Base-by-base conservation (phyloP, 1,140 invertebrate genomes). In the Megalopta genalis region DNA sequence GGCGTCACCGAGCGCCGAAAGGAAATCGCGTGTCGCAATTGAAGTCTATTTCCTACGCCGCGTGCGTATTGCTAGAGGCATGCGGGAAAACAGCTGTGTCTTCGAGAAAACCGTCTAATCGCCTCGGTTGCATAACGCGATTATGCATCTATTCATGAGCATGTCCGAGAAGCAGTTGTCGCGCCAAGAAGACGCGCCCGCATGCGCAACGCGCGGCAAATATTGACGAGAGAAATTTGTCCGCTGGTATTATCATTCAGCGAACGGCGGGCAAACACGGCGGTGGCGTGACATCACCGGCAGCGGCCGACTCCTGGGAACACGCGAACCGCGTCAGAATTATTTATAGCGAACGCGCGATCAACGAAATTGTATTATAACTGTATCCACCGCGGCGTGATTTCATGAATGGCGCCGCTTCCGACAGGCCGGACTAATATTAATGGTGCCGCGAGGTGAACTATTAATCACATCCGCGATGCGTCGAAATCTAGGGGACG, bases 331-430 rank as follows among this genome's bases (percentile, higher is more conserved):
- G 57, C 75, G 46, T 77, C 67, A 77, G 42, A 16, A 63, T 71
- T 77, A 77, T 77, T 77, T 77, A 77, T 77, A 71, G 42, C 75
- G 25, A 32, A 4, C 42, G 16, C 32, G 23, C 25, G 23, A 52
- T 14, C 6, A 46, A 6, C 14, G 32, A 37, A 76, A 76, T 21
- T 49, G 18, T 52, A 46, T 14, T 46, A 46, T 68, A 67, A 75
- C 63, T 57, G 63, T 67, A 75, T 32, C 66, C 65, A 3, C 23
- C 16, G 39, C 16, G 39, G 3, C 25, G 21, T 46, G 63, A 46
- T 27, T 49, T 23, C 16, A 54, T 21, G 23, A 54, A 74, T 74
- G n/a, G 14, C 21, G 21, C 21, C 32, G 49, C 49, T 54, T 6
- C 21, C 16, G 49, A 5, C 49, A 21, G 49, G 18, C 1, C 16